Conservation (phyloP, 2,797 vertebrate species). For the Corythornis leucogaster region DNA sequence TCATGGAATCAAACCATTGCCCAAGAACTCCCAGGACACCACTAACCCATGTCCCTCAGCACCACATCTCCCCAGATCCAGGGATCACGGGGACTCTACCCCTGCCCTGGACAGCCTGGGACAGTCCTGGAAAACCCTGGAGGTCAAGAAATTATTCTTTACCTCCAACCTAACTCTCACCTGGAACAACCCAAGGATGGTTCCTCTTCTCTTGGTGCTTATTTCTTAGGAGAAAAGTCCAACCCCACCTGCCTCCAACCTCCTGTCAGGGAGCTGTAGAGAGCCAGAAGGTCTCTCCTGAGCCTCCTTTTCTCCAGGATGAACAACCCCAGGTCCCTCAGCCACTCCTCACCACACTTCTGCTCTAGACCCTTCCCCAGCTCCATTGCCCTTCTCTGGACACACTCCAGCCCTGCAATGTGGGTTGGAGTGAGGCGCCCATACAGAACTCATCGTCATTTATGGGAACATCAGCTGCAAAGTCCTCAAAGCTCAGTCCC, state of each 20-base stretch:
- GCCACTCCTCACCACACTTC: background rate
- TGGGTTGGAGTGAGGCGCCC: too few species aligned
- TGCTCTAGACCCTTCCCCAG: background rate
- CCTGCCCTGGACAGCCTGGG: background rate
- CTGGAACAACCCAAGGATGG: background rate
- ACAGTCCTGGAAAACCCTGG: background rate
- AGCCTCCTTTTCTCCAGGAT: background rate
- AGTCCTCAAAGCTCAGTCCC: background rate
- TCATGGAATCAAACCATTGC: background rate
- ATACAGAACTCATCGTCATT: too few species aligned
- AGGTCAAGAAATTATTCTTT: background rate
- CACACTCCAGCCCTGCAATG: background rate
- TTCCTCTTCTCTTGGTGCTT: background rate
- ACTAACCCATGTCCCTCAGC: background rate
- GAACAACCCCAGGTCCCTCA: background rate
- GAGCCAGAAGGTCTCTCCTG: background rate
- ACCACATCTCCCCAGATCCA: background rate
- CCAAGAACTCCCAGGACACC: background rate
- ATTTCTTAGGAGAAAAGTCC: background rate
- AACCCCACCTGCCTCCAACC: background rate
- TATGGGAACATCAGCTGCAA: fast-evolving
- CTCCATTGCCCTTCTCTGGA: background rate
- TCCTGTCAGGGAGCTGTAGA: background rate
- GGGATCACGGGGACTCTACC: background rate
- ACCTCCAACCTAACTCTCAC: background rate